Conservation (phyloP, 2,797 vertebrate species). For the Parambassis ranga region DNA sequence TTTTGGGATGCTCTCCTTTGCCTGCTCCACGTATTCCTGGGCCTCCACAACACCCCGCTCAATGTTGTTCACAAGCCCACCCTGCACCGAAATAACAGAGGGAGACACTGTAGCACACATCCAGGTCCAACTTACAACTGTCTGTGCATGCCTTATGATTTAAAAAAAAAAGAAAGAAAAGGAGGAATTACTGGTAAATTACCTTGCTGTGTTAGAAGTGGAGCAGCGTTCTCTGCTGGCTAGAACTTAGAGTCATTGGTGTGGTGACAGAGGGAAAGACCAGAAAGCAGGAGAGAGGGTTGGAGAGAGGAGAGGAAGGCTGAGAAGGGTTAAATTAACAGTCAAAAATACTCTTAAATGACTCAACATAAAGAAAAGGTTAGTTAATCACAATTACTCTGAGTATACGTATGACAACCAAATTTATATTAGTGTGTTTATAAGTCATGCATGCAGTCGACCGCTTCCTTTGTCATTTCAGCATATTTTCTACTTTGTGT, state of each 20-base stretch:
- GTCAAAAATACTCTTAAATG: slow-evolving; percentile 6
- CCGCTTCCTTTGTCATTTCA: slow-evolving; percentile 3
- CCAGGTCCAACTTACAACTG: background rate
- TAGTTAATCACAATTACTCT: slow-evolving; percentile 47
- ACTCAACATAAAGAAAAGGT: slow-evolving; percentile 29
- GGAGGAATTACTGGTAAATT: slow-evolving; percentile 53
- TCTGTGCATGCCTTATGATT: background rate
- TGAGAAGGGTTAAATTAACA: slow-evolving; percentile 48
- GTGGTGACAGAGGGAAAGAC: slow-evolving; percentile 24
- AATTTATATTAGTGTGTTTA: too few relatives aligned
- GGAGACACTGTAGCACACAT: background rate
- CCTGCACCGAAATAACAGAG: slow-evolving; percentile 58
- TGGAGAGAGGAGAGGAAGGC: slow-evolving; percentile 36
- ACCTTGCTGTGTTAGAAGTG: slow-evolving; percentile 65
- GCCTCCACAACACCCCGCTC: slow-evolving; percentile 71
- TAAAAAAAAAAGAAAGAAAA: slow-evolving; percentile 5
- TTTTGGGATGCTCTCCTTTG: slow-evolving; percentile 73
- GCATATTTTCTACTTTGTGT: slow-evolving; percentile 16
- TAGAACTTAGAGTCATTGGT: slow-evolving; percentile 65
- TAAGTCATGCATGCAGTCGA: too few relatives aligned
- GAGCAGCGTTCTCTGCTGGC: slow-evolving; percentile 47
- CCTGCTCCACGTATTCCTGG: slow-evolving; percentile 76
- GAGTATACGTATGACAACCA: background rate
- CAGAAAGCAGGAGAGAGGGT: slow-evolving; percentile 18
- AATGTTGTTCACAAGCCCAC: slow-evolving; percentile 80